phyloP scores from a whole-genome alignment of 2,797 vertebrate species.

The Pipistrellus pygmaeus region DNA sequence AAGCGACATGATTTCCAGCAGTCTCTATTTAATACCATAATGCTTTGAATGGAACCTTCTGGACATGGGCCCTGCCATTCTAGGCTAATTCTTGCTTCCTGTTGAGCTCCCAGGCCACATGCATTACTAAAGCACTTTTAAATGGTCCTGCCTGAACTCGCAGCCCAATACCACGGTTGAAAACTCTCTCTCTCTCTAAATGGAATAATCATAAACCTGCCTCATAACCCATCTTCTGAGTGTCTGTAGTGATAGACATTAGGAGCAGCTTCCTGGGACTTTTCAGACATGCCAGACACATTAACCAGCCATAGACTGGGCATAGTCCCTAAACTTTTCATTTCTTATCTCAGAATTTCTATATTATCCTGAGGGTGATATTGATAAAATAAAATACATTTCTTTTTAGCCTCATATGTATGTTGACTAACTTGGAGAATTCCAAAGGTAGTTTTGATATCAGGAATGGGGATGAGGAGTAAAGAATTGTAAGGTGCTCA shows the following conservation, averaged over 20 bases:
- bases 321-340: background rate
- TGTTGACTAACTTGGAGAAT: conserved; percentile 31
- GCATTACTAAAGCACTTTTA: background rate
- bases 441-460: conserved; percentile 49
- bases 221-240: background rate
- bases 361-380: background rate
- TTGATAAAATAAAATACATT: background rate
- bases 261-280: conserved; percentile 23
- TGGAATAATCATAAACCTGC: conserved; percentile 3
- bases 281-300: background rate
- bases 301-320: background rate
- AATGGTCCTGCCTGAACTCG: background rate
- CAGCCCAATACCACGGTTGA: background rate
- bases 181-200: background rate
- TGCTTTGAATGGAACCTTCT: conserved; percentile 61
- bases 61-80: conserved; percentile 9
- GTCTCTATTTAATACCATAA: background rate
- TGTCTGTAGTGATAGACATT: background rate
- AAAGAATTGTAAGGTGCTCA: conserved; percentile 9
- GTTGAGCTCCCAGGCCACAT: background rate
- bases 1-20: conserved; percentile 20
- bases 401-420: background rate
- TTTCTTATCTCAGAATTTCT: background rate
- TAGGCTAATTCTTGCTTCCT: conserved; percentile 54
- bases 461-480: background rate